phyloP scores from a whole-genome alignment of 2,888 invertebrate species.

The Diaprepes abbreviatus region DNA sequence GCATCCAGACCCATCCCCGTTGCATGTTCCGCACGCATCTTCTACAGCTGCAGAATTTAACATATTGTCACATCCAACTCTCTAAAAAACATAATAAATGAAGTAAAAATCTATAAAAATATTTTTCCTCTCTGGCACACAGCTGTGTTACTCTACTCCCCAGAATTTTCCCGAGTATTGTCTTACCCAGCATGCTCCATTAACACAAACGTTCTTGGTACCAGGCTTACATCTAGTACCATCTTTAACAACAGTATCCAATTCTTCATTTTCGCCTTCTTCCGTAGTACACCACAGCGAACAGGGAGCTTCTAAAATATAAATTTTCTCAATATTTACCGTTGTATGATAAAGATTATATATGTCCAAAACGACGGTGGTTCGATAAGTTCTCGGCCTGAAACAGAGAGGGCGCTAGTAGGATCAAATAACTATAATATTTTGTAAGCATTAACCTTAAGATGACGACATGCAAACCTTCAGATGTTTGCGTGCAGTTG shows the following conservation, averaged over 20 bases:
- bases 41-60: slow-evolving; percentile 76
- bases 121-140: too few species aligned
- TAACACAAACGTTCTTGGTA: slow-evolving; percentile 75
- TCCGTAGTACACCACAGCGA: slow-evolving; percentile 75
- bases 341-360: too few species aligned
- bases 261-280: slow-evolving; percentile 71
- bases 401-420: too few species aligned
- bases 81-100: slow-evolving; percentile 65
- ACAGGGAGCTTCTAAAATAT: slow-evolving; percentile 69
- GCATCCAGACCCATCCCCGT: slow-evolving; percentile 78
- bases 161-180: too few species aligned
- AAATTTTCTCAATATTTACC: background rate
- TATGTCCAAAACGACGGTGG: too few species aligned
- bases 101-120: too few species aligned
- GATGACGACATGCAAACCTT: too few species aligned
- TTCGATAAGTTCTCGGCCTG: too few species aligned
- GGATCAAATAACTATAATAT: too few species aligned
- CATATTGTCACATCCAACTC: slow-evolving; percentile 77
- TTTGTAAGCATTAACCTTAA: too few species aligned
- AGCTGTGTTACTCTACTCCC: too few species aligned
- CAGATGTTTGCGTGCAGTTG: too few species aligned
- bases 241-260: slow-evolving; percentile 73
- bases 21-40: slow-evolving; percentile 78
- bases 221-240: slow-evolving; percentile 76
- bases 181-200: slow-evolving; percentile 73